Base-by-base conservation (phyloP, 1,140 invertebrate genomes). In the Pachypsylla venusta region DNA sequence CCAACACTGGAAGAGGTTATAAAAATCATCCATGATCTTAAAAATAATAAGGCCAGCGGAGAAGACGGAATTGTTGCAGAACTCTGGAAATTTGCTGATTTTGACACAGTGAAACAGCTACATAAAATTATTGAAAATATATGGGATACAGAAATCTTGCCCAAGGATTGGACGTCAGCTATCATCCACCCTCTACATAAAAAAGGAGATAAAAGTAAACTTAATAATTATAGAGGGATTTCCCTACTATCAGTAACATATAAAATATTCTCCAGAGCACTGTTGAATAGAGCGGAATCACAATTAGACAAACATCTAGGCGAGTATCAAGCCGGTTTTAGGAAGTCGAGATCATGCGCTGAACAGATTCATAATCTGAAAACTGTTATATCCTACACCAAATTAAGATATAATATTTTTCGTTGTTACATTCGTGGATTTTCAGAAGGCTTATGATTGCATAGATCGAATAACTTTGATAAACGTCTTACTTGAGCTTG, bases 191-290 rank as follows among this genome's bases (percentile, higher is more conserved):
- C 67, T 13, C 56, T 68, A n/a, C 60, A 64, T 35, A 68, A 67
- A 53, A 69, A 69, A 58, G 65, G 66, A 16, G 64, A 66, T 53
- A 64, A 58, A 48, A n/a, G 54, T 14, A 42, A 63, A 12, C 64
- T 61, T 53, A 53, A 54, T 19, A 67, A 69, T 57, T 69, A 67
- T 28, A 61, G 67, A 48, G 65, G 66, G 14, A 65, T 65, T 16
- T 55, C 63, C 1, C 56, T 66, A 13, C 56, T 65, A 1, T 26
- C 4, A 25, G 19, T 53, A 13, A 58, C 40, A 1, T 66, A 65
- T 57, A 58, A 61, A 54, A 59, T 61, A 16, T 58, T 61, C 2
- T 53, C 42, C 16, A 53, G 26, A n/a, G 42, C 24, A 1, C 25
- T 53, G 22, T 16, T 42, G 25, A 42, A 25, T 16, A 39, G 39